A percentile compares a stretch with the other conserved stretches of the same genome.
Conservation (phyloP, 2,113 vertebrate genomes). For the Nothoprocta perdicaria region DNA sequence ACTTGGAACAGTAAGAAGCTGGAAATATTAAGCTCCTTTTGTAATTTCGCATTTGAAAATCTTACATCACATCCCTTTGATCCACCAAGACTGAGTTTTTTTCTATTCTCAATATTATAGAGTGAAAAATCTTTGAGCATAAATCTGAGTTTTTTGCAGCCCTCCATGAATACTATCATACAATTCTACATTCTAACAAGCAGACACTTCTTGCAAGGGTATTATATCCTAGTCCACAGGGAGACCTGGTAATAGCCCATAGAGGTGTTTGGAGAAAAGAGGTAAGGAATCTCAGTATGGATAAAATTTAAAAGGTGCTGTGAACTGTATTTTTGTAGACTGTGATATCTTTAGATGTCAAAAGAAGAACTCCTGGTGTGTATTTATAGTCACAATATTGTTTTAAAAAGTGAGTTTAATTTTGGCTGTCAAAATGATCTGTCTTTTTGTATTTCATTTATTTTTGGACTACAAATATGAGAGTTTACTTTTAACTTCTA, state of each 20-base stretch:
- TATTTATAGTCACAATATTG: neutral
- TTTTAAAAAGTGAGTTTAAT: neutral
- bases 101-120: neutral
- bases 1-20: neutral
- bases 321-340: neutral
- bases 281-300: neutral
- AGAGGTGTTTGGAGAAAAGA: neutral
- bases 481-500: neutral
- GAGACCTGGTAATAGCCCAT: neutral
- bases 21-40: neutral
- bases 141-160: neutral
- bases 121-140: neutral
- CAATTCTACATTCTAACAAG: neutral
- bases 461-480: neutral
- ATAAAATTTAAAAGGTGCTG: neutral
- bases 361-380: neutral
- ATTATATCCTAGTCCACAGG: neutral
- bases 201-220: neutral
- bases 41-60: neutral
- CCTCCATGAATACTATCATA: neutral
- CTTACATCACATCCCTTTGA: neutral
- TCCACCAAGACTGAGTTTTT: neutral
- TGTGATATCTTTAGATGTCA: neutral
- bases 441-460: neutral
- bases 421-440: neutral